Percentiles rank a stretch among this genome's conserved stretches.
phyloP scores from a whole-genome alignment of 1,140 invertebrate species.

The Coelopa frigida region DNA sequence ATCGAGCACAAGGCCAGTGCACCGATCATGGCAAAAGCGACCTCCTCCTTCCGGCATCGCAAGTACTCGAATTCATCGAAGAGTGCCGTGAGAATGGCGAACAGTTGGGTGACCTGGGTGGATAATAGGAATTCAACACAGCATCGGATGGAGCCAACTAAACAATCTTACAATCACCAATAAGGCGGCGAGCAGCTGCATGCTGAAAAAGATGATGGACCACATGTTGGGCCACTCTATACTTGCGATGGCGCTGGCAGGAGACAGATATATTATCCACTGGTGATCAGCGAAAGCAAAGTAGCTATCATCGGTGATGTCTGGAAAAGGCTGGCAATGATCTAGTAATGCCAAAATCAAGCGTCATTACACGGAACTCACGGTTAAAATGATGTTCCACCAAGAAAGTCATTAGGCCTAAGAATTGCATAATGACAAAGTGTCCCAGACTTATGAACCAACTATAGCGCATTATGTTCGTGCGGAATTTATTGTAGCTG shows the following conservation, averaged over 20 bases:
- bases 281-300: neutral
- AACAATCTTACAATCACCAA: conserved; percentile 6
- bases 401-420: neutral
- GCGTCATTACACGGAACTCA: neutral
- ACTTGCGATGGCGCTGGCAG: conserved; percentile 7
- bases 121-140: neutral
- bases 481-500: conserved; percentile 82
- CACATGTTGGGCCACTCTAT: conserved; percentile 9
- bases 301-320: conserved; percentile 2
- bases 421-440: neutral
- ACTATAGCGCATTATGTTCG: conserved; percentile 52
- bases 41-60: conserved; percentile 16
- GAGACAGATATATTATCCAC: conserved; percentile 8
- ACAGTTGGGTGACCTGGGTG: conserved; percentile 2
- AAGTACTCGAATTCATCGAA: conserved; percentile 36
- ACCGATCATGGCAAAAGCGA: conserved; percentile 23
- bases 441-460: conserved; percentile 28
- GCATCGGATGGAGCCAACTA: neutral
- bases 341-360: too few relatives aligned
- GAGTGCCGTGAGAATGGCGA: conserved; percentile 8
- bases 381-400: conserved; percentile 1
- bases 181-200: conserved; percentile 3
- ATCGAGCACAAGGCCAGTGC: conserved; percentile 18
- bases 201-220: conserved; percentile 11
- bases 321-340: conserved; percentile 1